Evolutionary conservation across 2,797 vertebrate species (phyloP).

Genomic region (Pteropus rufus): DNA sequence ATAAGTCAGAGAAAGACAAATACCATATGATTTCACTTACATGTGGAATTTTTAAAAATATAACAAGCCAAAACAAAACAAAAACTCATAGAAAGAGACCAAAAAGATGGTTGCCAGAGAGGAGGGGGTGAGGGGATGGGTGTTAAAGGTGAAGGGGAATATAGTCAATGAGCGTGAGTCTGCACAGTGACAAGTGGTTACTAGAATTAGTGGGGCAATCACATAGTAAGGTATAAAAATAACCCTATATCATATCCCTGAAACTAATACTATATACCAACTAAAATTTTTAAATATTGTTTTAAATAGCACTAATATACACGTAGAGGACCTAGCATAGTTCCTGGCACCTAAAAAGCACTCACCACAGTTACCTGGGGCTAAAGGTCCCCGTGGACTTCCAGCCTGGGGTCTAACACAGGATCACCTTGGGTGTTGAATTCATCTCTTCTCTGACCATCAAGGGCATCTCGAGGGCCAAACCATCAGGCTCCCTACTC

Average conservation of each 20-base stretch:
- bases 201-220: background rate
- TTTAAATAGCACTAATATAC: background rate
- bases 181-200: background rate
- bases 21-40: background rate
- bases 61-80: background rate
- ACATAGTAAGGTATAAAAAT: background rate
- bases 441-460: background rate
- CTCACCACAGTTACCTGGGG: fast-evolving
- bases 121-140: background rate
- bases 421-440: background rate
- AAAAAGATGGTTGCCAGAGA: background rate
- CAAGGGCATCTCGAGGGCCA: background rate
- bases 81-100: background rate
- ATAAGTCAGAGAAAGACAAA: background rate
- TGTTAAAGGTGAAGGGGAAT: background rate
- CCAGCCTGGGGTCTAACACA: background rate
- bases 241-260: background rate
- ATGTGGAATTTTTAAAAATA: background rate
- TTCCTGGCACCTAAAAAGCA: background rate
- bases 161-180: background rate
- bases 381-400: too few relatives aligned
- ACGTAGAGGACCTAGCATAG: background rate
- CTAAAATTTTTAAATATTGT: background rate
- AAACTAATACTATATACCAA: background rate
- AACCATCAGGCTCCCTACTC: background rate